Base-by-base conservation (phyloP, 2,113 vertebrate species). In the Lepus americanus region DNA sequence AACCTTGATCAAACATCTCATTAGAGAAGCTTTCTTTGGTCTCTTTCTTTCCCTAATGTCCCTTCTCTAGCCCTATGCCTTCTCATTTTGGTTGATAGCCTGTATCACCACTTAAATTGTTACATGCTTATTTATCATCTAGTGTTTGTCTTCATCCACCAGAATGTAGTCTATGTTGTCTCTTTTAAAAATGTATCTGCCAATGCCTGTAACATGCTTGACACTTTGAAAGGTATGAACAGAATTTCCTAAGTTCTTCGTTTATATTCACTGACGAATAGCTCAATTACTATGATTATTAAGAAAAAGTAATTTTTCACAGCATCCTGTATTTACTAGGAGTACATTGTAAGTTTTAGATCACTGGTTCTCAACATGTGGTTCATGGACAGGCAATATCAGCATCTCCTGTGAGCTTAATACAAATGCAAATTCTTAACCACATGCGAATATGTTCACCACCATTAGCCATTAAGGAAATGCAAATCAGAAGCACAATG, bases 1-100 rank as follows among this genome's bases (percentile, higher is more conserved):
- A 94, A 33, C 61, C 63, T 10, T 36, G 55, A 77, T 59, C 11
- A 82, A 77, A 72, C 10, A 36, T 70, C 66, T 92, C 64, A 51
- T 79, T 36, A 83, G 69, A 79, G 63, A 78, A 33, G 13, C 7
- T 53, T 36, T 91, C 27, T 49, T 55, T 92, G 55, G 83, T 9
- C 44, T 59, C 29, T 31, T 79, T 36, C 17, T 36, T 88, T 69
- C 2, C 64, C 27, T 20, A 51, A 6, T n/a, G 33, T 78, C 31
- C 22, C 1, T 25, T 83, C 9, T 70, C 12, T 33, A 70, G 33
- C 33, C 0, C 16, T 9, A 27, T 23, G 53, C 19, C 36, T 9
- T 90, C 61, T 70, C 33, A n/a, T 59, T 84, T 87, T 79, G 79
- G n/a, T 92, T 92, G 39, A 83, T 39, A 74, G 23, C 20, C n/a